Evolutionary conservation across 2,113 vertebrate genomes (phyloP), one percentile per base, ranked within the genome.

Genomic region (Poecilia latipinna): DNA sequence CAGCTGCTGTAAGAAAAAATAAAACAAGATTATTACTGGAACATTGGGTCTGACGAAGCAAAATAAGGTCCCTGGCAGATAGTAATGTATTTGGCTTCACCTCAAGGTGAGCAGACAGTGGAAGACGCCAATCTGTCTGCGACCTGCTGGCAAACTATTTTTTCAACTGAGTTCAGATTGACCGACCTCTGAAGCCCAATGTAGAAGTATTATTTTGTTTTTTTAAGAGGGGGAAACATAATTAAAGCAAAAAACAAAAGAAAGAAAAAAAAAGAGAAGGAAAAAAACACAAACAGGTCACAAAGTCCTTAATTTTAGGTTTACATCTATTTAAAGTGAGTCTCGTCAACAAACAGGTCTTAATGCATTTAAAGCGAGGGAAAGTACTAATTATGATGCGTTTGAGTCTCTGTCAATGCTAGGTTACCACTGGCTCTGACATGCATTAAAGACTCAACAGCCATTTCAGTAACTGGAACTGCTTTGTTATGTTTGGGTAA

Each of bases 1-100:
- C 90, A 92, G 92, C 85, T 93, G 92, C 77, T 57, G 74, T 22
- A 57, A 29, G 33, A 60, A 77, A 26, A 75, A 28, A 29, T 28
- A 60, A 75, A 26, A 75, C n/a, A 74, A 32, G 31, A 19, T 19
- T 65, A 24, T 72, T 75, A 29, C 15, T 74, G 57, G 15, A 65
- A 33, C 72, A 57, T 8, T 24, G 17, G 35, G 15, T 74, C 28
- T 77, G 39, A 73, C 63, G 65, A 31, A n/a, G 57, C 24, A 48
- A 48, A 48, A 15, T 0, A 29, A 57, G 24, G 75, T 39, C n/a
- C 8, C 63, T 74, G 3, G 75, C 65, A 72, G 62, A 51, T 12
- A 37, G 75, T 70, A 12, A 78, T 35, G 22, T 79, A 81, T 87
- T 84, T 85, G 70, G 82, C 84, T 82, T 75, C 3, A 3, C 75